Percentiles rank a stretch among this genome's conserved stretches.
Conservation (phyloP, 2,113 vertebrate genomes). For the Cyphomyrus discorhynchus region DNA sequence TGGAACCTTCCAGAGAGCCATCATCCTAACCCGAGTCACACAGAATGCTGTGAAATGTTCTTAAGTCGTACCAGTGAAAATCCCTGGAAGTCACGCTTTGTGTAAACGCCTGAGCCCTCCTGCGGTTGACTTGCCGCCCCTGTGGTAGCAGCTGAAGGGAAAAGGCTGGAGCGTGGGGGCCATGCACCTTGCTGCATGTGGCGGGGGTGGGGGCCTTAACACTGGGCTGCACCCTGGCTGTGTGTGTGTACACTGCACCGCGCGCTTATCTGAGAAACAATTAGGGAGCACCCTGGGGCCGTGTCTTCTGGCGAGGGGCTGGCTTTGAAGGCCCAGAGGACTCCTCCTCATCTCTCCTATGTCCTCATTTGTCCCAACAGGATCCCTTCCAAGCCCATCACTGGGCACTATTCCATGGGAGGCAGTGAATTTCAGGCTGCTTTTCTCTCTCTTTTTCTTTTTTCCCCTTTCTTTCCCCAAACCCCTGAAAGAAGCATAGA, state of each 20-base stretch:
- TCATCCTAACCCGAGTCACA: background rate
- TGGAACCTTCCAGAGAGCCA: background rate
- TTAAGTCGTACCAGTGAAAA: background rate
- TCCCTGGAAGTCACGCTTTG: background rate
- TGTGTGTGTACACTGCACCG: constrained; percentile 17
- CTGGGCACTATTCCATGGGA: background rate
- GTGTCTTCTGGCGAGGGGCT: constrained; percentile 50
- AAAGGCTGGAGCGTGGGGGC: background rate
- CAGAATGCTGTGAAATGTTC: background rate
- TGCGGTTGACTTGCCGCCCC: background rate
- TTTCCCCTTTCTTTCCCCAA: constrained; percentile 21
- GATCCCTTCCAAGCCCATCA: constrained; percentile 6
- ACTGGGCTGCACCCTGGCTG: background rate
- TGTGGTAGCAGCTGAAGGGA: background rate
- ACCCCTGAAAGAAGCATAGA: constrained; percentile 27
- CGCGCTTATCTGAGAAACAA: constrained; percentile 23
- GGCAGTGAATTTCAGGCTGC: constrained; percentile 16
- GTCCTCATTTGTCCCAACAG: constrained; percentile 40
- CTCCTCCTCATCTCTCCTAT: constrained; percentile 44
- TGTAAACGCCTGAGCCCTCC: background rate
- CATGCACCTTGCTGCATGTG: background rate
- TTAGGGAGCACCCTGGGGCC: constrained; percentile 43
- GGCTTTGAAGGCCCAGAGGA: constrained; percentile 52
- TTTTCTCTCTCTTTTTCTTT: constrained; percentile 7
- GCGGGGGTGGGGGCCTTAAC: background rate